These are phyloP conservation scores for Alosa sapidissima DNA, from an alignment of 2,797 vertebrate species.

Conservation along the genomic window DNA sequence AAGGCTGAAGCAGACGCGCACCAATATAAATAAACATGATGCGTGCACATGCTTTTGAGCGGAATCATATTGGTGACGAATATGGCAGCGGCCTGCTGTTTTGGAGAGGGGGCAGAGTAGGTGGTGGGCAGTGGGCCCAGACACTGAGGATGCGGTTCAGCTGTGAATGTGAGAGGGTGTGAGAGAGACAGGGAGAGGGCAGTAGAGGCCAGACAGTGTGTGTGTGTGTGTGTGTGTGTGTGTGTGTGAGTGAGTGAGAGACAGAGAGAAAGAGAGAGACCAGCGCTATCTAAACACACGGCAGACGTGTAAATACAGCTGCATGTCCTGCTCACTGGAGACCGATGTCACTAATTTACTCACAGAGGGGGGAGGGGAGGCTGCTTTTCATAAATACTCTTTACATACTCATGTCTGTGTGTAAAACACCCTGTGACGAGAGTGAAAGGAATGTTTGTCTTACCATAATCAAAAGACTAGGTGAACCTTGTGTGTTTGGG, in stretches of 20 bases:
- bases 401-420: not conserved
- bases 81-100: slow-evolving; percentile 2
- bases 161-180: slow-evolving; percentile 1
- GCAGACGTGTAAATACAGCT: not conserved
- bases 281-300: not conserved
- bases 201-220: not conserved
- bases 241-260: no score
- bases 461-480: not conserved
- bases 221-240: not conserved
- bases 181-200: not conserved
- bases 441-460: not conserved
- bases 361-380: not conserved
- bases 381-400: not conserved
- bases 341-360: not conserved
- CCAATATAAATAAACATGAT: not conserved
- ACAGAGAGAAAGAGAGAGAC: not conserved
- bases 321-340: not conserved
- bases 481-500: not conserved
- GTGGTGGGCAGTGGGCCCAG: not conserved
- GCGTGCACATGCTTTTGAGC: not conserved
- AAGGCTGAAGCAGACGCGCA: not conserved
- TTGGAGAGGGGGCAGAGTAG: not conserved
- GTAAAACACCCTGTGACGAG: not conserved
- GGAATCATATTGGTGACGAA: not conserved
- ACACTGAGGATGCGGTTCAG: not conserved